These are phyloP conservation scores for Pimephales promelas DNA, from an alignment of 2,113 vertebrate species.

Conservation along the genomic window DNA sequence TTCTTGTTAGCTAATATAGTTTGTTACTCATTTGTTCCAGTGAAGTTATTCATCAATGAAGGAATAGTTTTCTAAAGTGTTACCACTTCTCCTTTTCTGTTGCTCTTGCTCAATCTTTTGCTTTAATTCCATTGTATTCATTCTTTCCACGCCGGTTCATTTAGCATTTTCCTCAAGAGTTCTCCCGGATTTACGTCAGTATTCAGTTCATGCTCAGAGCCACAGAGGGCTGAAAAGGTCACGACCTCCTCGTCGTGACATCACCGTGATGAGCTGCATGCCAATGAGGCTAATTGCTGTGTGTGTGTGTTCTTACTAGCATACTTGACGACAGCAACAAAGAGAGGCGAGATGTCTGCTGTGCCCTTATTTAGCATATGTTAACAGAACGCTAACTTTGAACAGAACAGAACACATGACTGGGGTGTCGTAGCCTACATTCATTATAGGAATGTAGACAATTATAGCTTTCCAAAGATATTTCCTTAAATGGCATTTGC, in stretches of 20 bases:
- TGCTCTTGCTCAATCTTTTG: neutral
- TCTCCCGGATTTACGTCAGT: constrained; percentile 31
- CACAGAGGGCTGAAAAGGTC: constrained; percentile 68
- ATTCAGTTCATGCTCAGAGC: constrained; percentile 60
- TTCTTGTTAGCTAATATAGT: too few relatives aligned
- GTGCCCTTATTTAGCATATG: constrained; percentile 28
- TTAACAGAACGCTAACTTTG: neutral
- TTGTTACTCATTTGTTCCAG: too few relatives aligned
- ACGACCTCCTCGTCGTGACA: constrained; percentile 62
- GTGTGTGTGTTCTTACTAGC: constrained; percentile 55
- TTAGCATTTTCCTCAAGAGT: neutral
- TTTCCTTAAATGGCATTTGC: too few relatives aligned
- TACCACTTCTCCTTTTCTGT: neutral
- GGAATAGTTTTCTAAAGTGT: too few relatives aligned
- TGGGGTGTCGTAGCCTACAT: neutral
- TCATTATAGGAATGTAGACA: neutral
- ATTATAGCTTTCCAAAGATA: neutral
- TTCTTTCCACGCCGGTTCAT: neutral
- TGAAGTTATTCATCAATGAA: too few relatives aligned
- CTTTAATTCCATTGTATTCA: neutral
- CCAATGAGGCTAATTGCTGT: constrained; percentile 66
- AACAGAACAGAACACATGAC: neutral
- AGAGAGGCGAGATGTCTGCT: neutral
- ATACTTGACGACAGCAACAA: constrained; percentile 50
- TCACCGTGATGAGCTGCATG: constrained; percentile 64